Evolutionary conservation across 2,113 vertebrate genomes (phyloP), one percentile per base, ranked within the genome.

Genomic region (Atrichornis clamosus): DNA sequence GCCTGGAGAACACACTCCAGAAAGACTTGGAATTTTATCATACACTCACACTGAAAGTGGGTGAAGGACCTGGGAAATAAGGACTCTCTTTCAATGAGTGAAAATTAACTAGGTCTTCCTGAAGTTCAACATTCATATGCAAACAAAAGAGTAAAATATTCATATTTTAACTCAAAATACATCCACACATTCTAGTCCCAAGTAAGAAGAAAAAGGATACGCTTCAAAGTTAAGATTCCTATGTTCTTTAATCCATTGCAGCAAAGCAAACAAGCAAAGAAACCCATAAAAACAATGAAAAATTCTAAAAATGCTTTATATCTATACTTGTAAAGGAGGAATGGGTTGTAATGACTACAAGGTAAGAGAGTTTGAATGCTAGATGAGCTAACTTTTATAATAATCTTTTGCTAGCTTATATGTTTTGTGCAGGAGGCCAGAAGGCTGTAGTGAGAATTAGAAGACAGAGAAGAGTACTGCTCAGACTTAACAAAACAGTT

Each of bases 161-260:
- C 8, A 8, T 65, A 30, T 47, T 82, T 62, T 62, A 62, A 44
- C 10, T 39, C 7, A 69, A 87, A 92, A 53, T 26, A 13, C 8
- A 53, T 26, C 17, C 27, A 78, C 4, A 41, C 3, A 32, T 78
- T 60, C 65, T 69, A 64, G 23, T 42, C 15, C 11, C 39, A 84
- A 80, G 7, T 42, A 53, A 79, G 17, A 5, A 28, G 15, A 65
- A 81, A 81, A 84, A 52, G 1, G 15, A 28, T 50, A 42, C 5
- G 55, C 46, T 37, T 50, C 10, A 56, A 59, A 55, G 5, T 41
- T 76, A 44, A 53, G 15, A 50, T 60, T 59, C 11, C 15, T 84
- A 39, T 0, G n/a, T 59, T 72, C 13, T 15, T 62, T 33, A 72
- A 53, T 18, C 2, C 22, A 32, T 18, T 18, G 3, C 1, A 2